These are phyloP conservation scores for Pyrgus malvae DNA, from an alignment of 2,888 invertebrate genomes.

Conservation along the genomic window DNA sequence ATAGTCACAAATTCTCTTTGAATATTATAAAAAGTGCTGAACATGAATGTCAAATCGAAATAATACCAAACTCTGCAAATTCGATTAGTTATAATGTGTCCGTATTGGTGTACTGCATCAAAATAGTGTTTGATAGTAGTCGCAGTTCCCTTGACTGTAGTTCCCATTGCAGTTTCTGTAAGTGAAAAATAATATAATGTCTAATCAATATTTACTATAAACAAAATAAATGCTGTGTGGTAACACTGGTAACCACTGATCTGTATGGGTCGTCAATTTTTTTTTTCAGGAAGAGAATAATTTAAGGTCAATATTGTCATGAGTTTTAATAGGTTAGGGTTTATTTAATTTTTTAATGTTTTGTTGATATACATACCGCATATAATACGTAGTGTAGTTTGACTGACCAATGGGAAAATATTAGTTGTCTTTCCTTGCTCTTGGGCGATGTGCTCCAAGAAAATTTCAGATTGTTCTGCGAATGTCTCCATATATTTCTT, in stretches of 20 bases:
- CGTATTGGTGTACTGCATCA: slow-evolving; percentile 13
- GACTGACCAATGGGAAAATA: background rate
- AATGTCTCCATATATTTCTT: slow-evolving; percentile 51
- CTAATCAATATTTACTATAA: no score
- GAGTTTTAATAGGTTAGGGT: no score
- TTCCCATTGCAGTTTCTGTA: slow-evolving; percentile 24
- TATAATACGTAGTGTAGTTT: background rate
- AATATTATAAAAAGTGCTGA: background rate
- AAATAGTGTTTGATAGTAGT: slow-evolving; percentile 10
- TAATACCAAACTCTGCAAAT: slow-evolving; percentile 18
- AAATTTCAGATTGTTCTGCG: background rate
- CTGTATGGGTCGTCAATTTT: no score
- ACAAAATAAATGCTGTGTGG: no score
- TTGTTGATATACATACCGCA: background rate
- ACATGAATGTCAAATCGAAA: slow-evolving; percentile 3
- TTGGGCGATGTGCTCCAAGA: background rate
- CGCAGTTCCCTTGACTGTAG: background rate
- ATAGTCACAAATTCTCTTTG: slow-evolving; percentile 6
- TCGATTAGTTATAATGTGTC: background rate
- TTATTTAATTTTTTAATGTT: no score
- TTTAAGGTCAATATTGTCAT: no score
- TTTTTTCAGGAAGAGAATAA: no score
- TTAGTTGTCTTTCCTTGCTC: background rate
- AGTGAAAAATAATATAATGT: no score
- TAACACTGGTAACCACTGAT: no score